Evolutionary conservation across 1,140 invertebrate species (phyloP).

Genomic region (Globodera rostochiensis): DNA sequence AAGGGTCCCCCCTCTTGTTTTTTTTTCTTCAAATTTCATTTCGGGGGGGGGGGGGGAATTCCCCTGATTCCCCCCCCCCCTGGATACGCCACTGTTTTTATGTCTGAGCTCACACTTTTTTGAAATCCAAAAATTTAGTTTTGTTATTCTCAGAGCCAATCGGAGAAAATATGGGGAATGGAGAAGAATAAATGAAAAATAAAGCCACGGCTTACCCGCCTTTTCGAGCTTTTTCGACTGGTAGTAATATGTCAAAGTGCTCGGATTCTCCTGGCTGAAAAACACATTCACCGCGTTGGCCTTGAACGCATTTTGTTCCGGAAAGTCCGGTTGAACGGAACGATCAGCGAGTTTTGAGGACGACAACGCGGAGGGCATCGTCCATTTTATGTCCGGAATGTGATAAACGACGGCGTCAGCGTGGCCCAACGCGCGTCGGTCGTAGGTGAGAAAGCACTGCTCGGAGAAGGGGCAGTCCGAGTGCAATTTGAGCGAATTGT

Average conservation of each 20-base stretch:
- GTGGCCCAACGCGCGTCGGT: constrained; percentile 19
- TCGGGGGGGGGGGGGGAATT: no score
- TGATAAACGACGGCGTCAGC: constrained; percentile 36
- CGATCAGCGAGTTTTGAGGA: not conserved
- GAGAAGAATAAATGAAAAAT: not conserved
- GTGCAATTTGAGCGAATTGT: not conserved
- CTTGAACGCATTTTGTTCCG: not conserved
- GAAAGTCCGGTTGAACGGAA: not conserved
- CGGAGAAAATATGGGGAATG: not conserved
- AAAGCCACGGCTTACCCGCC: not conserved
- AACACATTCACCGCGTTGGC: constrained; percentile 17
- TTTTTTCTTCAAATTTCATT: no score
- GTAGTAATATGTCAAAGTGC: not conserved
- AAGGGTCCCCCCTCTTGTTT: no score
- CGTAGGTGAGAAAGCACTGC: constrained; percentile 26
- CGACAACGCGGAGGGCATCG: not conserved
- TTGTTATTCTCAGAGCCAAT: no score
- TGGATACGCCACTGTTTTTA: no score
- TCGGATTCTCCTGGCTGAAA: constrained; percentile 27
- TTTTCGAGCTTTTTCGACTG: not conserved
- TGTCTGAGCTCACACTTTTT: no score
- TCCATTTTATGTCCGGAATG: constrained; percentile 33
- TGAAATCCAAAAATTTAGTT: no score
- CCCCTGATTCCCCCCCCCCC: no score
- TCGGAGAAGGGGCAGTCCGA: constrained; percentile 24